Percentiles rank a stretch among this genome's conserved stretches.
Evolutionary conservation across 2,113 vertebrate genomes (phyloP).

Genomic region (Trochalopteron elliotii): DNA sequence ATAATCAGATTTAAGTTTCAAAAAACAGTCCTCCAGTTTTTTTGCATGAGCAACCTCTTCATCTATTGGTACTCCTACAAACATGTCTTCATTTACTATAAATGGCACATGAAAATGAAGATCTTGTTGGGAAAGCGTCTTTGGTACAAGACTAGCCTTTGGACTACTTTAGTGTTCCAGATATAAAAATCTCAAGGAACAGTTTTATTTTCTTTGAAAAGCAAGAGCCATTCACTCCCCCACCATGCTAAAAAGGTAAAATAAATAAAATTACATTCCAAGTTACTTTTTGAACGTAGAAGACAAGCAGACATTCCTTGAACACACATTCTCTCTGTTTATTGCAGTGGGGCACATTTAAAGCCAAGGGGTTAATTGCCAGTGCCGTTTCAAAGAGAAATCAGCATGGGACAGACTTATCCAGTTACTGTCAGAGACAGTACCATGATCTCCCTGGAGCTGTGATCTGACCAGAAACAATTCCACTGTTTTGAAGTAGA

Average conservation of each 20-base stretch:
- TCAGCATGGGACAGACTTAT: background rate
- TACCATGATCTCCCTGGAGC: background rate
- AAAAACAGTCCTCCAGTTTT: slow-evolving; percentile 31
- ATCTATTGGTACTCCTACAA: slow-evolving; percentile 56
- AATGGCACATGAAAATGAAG: slow-evolving; percentile 28
- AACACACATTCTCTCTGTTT: background rate
- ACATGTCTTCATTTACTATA: slow-evolving; percentile 57
- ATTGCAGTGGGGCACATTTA: background rate
- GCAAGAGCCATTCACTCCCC: background rate
- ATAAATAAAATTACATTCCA: background rate
- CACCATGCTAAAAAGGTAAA: background rate
- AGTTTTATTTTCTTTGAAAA: slow-evolving; percentile 19
- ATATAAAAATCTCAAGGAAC: background rate
- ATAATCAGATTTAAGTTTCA: slow-evolving; percentile 56
- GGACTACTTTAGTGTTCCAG: slow-evolving; percentile 15
- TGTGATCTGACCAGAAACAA: background rate
- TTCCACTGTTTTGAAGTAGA: background rate
- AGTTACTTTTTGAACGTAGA: background rate
- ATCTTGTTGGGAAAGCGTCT: slow-evolving; percentile 7
- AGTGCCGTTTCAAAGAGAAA: background rate
- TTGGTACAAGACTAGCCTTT: slow-evolving; percentile 11
- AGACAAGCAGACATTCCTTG: background rate
- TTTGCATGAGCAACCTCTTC: slow-evolving; percentile 39
- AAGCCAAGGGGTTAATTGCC: background rate
- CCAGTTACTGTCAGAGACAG: background rate